Percentiles rank a stretch among this genome's conserved stretches.
Evolutionary conservation across 2,113 vertebrate species (phyloP).

Genomic region (Crocuta crocuta): DNA sequence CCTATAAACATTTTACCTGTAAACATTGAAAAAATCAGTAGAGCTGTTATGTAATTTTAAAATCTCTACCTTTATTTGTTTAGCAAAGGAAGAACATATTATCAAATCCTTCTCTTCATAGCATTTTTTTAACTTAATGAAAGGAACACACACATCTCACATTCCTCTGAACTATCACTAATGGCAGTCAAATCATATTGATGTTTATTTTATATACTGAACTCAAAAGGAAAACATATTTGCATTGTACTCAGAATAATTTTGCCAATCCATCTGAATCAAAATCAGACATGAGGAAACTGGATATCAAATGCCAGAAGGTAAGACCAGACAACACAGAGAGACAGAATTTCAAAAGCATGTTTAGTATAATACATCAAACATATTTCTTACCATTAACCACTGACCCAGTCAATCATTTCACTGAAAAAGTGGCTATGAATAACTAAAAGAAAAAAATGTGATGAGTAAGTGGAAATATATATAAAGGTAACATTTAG

Average conservation of each 20-base stretch:
- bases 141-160: slow-evolving; percentile 74
- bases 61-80: slow-evolving; percentile 69
- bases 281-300: slow-evolving; percentile 84
- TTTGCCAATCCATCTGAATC: slow-evolving; percentile 73
- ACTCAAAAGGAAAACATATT: slow-evolving; percentile 77
- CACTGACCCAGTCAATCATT: slow-evolving; percentile 81
- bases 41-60: slow-evolving; percentile 62
- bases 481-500: slow-evolving; percentile 70
- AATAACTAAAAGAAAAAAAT: slow-evolving; percentile 64
- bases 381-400: slow-evolving; percentile 83
- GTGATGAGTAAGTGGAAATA: slow-evolving; percentile 78
- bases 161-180: slow-evolving; percentile 78
- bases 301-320: slow-evolving; percentile 82
- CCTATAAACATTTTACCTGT: slow-evolving; percentile 66
- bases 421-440: slow-evolving; percentile 70
- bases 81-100: slow-evolving; percentile 73
- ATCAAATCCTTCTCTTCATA: slow-evolving; percentile 71
- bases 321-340: slow-evolving; percentile 83
- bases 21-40: slow-evolving; percentile 64
- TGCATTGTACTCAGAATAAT: slow-evolving; percentile 78
- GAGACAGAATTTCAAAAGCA: slow-evolving; percentile 84
- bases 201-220: slow-evolving; percentile 70
- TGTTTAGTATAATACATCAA: slow-evolving; percentile 83
- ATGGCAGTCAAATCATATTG: slow-evolving; percentile 63
- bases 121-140: slow-evolving; percentile 74